These are phyloP conservation scores for Hozukius guyotensis DNA, from an alignment of 2,797 vertebrate genomes.

Conservation along the genomic window DNA sequence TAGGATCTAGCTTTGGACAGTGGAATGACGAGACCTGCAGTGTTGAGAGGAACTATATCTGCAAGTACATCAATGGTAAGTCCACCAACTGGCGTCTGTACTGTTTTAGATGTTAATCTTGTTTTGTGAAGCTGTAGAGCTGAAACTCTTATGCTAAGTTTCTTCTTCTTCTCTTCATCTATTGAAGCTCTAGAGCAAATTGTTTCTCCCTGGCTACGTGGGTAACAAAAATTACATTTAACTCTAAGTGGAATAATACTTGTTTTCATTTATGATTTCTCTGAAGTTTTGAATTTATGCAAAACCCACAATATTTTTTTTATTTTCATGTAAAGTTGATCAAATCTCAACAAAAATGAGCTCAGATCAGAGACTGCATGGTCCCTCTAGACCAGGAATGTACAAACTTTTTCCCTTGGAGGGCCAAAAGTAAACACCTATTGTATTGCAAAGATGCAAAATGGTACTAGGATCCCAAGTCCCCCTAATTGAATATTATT, in stretches of 20 bases:
- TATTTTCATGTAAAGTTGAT: neutral
- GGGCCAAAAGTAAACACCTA: too few relatives aligned
- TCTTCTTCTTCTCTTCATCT: neutral
- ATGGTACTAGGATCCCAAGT: too few relatives aligned
- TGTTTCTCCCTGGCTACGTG: neutral
- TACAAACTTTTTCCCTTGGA: too few relatives aligned
- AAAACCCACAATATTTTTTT: neutral
- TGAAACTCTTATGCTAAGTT: neutral
- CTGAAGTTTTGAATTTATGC: neutral
- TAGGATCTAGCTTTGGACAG: constrained; percentile 54
- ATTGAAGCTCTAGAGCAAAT: neutral
- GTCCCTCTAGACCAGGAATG: neutral
- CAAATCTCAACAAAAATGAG: neutral
- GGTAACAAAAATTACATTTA: neutral
- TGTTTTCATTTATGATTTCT: neutral
- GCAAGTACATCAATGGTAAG: constrained; percentile 81
- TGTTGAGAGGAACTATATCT: constrained; percentile 76
- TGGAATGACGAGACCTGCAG: constrained; percentile 83
- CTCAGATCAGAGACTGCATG: neutral
- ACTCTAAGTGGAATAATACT: neutral
- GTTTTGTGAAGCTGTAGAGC: neutral
- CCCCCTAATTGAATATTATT: too few relatives aligned
- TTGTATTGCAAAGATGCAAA: too few relatives aligned
- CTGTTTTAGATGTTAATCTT: neutral
- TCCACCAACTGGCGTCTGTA: neutral